A percentile compares a stretch with the other conserved stretches of the same genome.
These are phyloP conservation scores for Thalassoma bifasciatum DNA, from an alignment of 2,113 vertebrate genomes.

Conservation along the genomic window DNA sequence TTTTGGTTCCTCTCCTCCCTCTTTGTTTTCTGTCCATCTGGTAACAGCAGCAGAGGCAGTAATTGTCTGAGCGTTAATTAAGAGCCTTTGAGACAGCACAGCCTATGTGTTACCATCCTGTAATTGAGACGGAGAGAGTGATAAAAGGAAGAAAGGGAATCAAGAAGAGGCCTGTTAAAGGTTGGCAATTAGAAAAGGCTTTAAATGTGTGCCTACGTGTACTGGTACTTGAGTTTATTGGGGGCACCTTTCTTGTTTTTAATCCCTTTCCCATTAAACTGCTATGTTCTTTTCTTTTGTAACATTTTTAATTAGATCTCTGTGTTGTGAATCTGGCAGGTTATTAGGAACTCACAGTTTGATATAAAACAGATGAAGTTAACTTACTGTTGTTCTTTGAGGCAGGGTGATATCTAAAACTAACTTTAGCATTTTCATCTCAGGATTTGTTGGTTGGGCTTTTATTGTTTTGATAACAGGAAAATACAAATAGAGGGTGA, in stretches of 20 bases:
- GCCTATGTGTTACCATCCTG: constrained; percentile 22
- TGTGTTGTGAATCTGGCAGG: too few relatives aligned
- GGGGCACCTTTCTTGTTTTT: not conserved
- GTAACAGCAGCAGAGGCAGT: constrained; percentile 39
- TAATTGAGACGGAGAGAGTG: constrained; percentile 32
- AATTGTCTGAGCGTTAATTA: constrained; percentile 58
- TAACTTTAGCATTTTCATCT: too few relatives aligned
- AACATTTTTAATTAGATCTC: not conserved
- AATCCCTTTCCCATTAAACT: too few relatives aligned
- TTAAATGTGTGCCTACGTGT: not conserved
- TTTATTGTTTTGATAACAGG: too few relatives aligned
- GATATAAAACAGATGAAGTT: not conserved
- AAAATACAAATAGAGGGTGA: too few relatives aligned
- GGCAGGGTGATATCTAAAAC: too few relatives aligned
- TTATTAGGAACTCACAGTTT: not conserved
- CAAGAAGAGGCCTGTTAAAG: constrained; percentile 5
- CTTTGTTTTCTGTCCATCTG: constrained; percentile 35
- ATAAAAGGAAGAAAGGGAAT: constrained; percentile 7
- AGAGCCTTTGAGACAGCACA: constrained; percentile 38
- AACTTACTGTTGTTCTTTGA: too few relatives aligned
- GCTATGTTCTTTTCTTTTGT: not conserved
- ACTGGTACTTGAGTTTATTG: not conserved
- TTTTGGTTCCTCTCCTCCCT: constrained; percentile 14
- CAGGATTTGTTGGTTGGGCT: too few relatives aligned
- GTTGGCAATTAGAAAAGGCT: constrained; percentile 19